Conservation (phyloP, 2,113 vertebrate species). For the Pterocles gutturalis region DNA sequence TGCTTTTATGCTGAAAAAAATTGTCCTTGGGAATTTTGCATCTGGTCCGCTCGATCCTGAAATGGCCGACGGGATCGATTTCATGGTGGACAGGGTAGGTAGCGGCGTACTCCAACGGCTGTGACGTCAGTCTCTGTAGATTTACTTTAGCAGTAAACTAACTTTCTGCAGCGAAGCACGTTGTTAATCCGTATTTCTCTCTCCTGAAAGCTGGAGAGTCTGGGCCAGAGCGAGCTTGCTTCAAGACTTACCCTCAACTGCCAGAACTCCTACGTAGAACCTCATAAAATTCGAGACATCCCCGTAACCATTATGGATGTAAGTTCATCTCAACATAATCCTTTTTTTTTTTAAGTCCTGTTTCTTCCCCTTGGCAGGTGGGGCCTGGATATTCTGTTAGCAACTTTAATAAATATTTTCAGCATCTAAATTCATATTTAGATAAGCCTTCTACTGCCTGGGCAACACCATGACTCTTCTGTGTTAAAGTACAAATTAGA, state of each 20-base stretch:
- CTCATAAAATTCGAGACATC: conserved; percentile 96
- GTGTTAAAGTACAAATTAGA: not conserved
- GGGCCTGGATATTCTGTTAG: not conserved
- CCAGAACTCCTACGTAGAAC: conserved; percentile 98
- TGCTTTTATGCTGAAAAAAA: conserved; percentile 98
- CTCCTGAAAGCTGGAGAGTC: conserved; percentile 87
- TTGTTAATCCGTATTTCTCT: conserved; percentile 31
- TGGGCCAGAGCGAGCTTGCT: conserved; percentile 94
- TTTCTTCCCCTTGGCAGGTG: not conserved
- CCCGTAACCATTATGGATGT: conserved; percentile 97
- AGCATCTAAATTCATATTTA: not conserved
- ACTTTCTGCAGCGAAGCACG: not conserved
- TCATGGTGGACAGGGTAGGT: conserved; percentile 98
- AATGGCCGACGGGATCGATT: conserved; percentile 98
- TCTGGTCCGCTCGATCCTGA: conserved; percentile 94
- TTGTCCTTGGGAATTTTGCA: conserved; percentile 95
- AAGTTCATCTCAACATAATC: conserved; percentile 56
- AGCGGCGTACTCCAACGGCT: not conserved
- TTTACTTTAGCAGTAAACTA: not conserved
- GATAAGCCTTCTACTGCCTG: not conserved
- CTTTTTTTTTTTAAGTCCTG: not conserved
- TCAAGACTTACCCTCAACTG: conserved; percentile 97
- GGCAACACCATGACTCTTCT: not conserved
- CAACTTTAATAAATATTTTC: not conserved
- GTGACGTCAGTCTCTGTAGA: not conserved